Conservation (phyloP, 2,797 vertebrate species). For the Micromesistius poutassou region DNA sequence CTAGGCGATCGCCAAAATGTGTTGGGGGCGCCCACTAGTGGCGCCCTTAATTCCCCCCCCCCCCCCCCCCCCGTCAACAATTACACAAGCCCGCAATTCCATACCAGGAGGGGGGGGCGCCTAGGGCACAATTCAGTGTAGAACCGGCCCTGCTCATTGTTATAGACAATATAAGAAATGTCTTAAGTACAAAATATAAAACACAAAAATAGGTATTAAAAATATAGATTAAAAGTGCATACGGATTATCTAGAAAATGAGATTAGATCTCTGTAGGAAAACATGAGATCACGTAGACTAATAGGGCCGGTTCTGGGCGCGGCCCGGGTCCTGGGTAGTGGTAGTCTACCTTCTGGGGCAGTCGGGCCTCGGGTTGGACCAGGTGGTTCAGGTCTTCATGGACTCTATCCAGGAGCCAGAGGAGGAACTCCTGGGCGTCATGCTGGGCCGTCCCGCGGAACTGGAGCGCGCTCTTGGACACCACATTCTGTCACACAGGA, state of each 20-base stretch:
- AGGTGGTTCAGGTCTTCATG: conserved; percentile 93
- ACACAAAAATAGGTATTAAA: not conserved
- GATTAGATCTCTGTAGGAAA: not conserved
- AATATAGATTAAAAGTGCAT: not conserved
- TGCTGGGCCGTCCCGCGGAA: conserved; percentile 95
- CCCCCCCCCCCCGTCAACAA: too few relatives aligned
- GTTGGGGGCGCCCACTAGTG: too few relatives aligned
- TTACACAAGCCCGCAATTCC: too few relatives aligned
- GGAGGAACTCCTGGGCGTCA: conserved; percentile 96
- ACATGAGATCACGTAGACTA: not conserved
- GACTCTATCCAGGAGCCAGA: conserved; percentile 95
- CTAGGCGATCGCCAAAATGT: too few relatives aligned
- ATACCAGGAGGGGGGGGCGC: too few relatives aligned
- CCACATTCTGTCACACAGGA: conserved; percentile 78
- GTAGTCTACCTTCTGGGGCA: conserved; percentile 78
- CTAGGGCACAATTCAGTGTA: too few relatives aligned
- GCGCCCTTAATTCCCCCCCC: too few relatives aligned
- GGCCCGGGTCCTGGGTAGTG: too few relatives aligned
- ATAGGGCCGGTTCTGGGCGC: too few relatives aligned
- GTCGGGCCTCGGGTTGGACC: conserved; percentile 76
- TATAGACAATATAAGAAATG: not conserved
- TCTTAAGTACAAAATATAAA: not conserved
- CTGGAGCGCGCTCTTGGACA: conserved; percentile 93
- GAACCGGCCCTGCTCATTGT: too few relatives aligned
- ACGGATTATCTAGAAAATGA: not conserved